Evolutionary conservation across 2,888 invertebrate species (phyloP).

Genomic region (Sinotaia quadrata): DNA sequence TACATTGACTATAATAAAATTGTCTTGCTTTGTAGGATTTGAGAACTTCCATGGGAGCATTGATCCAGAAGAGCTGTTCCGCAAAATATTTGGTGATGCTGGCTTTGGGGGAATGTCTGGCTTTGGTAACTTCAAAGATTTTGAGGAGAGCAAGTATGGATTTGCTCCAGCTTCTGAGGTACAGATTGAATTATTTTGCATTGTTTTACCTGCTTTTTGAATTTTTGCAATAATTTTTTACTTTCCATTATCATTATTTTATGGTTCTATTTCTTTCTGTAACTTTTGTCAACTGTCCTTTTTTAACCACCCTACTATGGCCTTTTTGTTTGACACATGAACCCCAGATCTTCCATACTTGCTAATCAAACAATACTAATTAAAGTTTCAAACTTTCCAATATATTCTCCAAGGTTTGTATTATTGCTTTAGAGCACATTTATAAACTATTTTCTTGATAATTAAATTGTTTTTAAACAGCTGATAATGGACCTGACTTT

Average conservation of each 20-base stretch:
- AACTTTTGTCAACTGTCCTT: too few species aligned
- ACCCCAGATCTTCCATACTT: too few species aligned
- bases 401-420: not conserved
- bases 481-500: conserved; percentile 90
- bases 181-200: too few species aligned
- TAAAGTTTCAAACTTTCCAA: not conserved
- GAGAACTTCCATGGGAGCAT: conserved; percentile 73
- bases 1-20: too few species aligned
- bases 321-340: too few species aligned
- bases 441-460: conserved; percentile 16
- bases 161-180: conserved; percentile 94
- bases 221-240: too few species aligned
- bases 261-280: too few species aligned
- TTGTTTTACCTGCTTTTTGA: too few species aligned
- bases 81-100: conserved; percentile 86
- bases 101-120: conserved; percentile 73
- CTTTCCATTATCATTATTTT: too few species aligned
- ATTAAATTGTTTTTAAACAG: too few species aligned
- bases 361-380: too few species aligned
- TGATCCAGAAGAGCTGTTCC: conserved; percentile 96
- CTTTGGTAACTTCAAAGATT: conserved; percentile 81
- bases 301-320: too few species aligned
- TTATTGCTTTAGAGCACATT: not conserved
- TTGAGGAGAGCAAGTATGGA: conserved; percentile 90
- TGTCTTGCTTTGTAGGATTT: conserved; percentile 54